Evolutionary conservation across 2,797 vertebrate species (phyloP), one percentile per base, ranked within the genome.

Genomic region (Enteromius paludinosus): DNA sequence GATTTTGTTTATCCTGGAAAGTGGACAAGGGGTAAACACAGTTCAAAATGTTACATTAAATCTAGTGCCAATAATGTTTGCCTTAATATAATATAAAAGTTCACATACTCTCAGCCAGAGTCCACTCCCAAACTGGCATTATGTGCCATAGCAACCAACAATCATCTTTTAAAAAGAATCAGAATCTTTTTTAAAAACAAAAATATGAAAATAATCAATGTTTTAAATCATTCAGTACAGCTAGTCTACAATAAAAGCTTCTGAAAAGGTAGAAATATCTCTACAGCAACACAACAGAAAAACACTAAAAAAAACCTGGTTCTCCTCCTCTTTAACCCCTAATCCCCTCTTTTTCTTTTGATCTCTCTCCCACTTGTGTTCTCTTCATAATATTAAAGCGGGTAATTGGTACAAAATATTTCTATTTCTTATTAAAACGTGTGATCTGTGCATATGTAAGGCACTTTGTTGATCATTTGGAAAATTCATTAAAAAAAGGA

Each of bases 61-160:
- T 64, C 92, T 93, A 93, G 95, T 97, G 96, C 96, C 97, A 98
- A 98, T 96, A 96, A 95, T 95, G 95, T 94, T 96, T 97, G 97
- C 97, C 97, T 99, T 98, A 98, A 98, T 90, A 91, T 90, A 94
- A 93, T 93, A 91, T 91, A 91, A 93, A 92, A 94, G 93, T 94
- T 92, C 91, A 92, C 87, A 94, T 86, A 70, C 87, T 91, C 91
- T 93, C 87, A 84, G 92, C 92, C 89, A 88, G 91, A 83, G 91
- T 91, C 72, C 79, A 76, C 78, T 79, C 79, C 90, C 86, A 65
- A 92, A 92, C 93, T 81, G 90, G 93, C 90, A 88, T 94, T 93
- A 93, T 94, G 93, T 94, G 92, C 94, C 95, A 94, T 94, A 95
- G 93, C 90, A 92, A 89, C 90, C 93, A 94, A 94, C 93, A 95